Conservation (phyloP, 2,797 vertebrate species). For the Chloroceryle inda region DNA sequence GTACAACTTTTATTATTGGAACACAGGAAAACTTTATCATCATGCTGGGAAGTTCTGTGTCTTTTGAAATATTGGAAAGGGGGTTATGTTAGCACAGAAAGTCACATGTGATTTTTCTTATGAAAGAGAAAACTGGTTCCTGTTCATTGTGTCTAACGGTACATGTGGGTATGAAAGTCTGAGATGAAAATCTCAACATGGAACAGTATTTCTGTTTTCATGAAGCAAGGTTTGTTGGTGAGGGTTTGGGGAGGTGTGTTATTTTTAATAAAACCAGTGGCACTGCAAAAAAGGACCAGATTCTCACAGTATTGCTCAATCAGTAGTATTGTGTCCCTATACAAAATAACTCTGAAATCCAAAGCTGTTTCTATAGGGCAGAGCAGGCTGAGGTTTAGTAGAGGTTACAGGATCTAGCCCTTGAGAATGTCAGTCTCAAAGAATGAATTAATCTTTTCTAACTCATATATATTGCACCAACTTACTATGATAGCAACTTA, state of each 20-base stretch:
- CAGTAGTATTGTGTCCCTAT: background rate
- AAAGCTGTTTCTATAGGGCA: background rate
- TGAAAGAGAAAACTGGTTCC: slow-evolving; percentile 25
- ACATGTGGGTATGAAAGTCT: background rate
- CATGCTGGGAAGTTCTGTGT: slow-evolving; percentile 80
- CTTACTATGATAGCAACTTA: background rate
- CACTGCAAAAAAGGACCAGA: background rate
- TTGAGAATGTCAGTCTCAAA: background rate
- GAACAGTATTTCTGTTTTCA: slow-evolving; percentile 16
- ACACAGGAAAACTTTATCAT: slow-evolving; percentile 84
- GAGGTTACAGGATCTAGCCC: background rate
- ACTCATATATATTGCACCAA: background rate
- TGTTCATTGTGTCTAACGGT: slow-evolving; percentile 27
- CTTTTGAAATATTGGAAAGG: slow-evolving; percentile 79
- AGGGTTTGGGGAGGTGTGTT: background rate
- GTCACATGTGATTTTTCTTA: slow-evolving; percentile 16
- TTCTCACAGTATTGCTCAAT: background rate
- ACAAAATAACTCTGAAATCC: background rate
- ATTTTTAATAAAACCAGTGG: background rate
- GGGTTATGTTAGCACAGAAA: slow-evolving; percentile 68
- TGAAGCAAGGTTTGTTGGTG: background rate
- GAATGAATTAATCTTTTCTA: background rate
- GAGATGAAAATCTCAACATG: slow-evolving; percentile 31
- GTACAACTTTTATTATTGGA: slow-evolving; percentile 82
- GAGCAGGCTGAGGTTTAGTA: background rate